phyloP scores from a whole-genome alignment of 2,888 invertebrate species.

The Syritta pipiens region DNA sequence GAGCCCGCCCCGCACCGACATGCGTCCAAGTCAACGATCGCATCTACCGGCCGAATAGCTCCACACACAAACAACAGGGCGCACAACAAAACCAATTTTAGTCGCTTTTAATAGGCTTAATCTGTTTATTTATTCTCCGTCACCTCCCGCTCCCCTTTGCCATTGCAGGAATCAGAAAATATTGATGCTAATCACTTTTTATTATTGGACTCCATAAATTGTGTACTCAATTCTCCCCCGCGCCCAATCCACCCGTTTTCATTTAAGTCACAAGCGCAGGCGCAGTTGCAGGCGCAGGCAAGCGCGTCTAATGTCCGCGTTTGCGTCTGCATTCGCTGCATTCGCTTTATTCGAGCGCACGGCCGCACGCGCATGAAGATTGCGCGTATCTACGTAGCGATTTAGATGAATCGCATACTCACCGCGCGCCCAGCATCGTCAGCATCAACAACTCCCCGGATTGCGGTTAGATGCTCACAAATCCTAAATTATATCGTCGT shows the following conservation, averaged over 20 bases:
- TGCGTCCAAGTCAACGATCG: constrained; percentile 65
- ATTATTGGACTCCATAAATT: constrained; percentile 67
- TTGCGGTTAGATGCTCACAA: constrained; percentile 50
- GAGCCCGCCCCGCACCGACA: constrained; percentile 21
- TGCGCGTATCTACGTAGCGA: constrained; percentile 64
- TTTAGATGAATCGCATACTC: constrained; percentile 61
- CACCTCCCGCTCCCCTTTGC: neutral
- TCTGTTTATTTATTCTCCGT: constrained; percentile 64
- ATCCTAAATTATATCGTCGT: constrained; percentile 64
- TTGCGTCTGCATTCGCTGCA: neutral
- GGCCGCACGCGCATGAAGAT: constrained; percentile 9
- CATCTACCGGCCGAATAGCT: constrained; percentile 43
- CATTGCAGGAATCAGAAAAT: constrained; percentile 60
- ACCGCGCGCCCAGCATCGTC: constrained; percentile 44
- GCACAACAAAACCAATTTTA: constrained; percentile 50
- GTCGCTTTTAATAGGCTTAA: constrained; percentile 65
- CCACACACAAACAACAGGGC: constrained; percentile 29
- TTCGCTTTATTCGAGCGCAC: too few species aligned
- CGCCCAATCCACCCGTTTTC: too few species aligned
- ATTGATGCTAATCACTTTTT: constrained; percentile 69
- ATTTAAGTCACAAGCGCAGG: constrained; percentile 31
- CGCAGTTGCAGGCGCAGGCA: neutral
- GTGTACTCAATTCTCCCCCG: constrained; percentile 27
- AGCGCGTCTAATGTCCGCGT: neutral
- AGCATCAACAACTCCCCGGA: constrained; percentile 9